phyloP scores from a whole-genome alignment of 2,888 invertebrate genomes.

The Mesorhabditis sp. region DNA sequence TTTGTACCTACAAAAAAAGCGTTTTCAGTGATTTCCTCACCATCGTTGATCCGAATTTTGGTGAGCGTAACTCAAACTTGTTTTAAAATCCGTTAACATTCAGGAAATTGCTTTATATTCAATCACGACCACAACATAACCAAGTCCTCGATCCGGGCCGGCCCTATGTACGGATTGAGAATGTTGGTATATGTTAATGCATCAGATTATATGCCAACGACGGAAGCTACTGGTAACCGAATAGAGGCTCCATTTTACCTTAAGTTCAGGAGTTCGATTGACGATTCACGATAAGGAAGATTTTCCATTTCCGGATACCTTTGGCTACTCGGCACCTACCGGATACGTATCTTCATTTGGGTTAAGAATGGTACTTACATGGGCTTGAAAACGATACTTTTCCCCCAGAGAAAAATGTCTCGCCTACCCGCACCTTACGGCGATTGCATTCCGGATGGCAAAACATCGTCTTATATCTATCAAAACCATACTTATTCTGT shows the following conservation, averaged over 20 bases:
- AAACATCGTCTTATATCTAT: constrained; percentile 51
- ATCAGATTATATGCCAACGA: constrained; percentile 54
- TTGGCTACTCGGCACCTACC: constrained; percentile 52
- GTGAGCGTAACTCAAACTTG: constrained; percentile 25
- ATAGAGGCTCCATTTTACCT: constrained; percentile 31
- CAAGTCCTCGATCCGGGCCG: constrained; percentile 48
- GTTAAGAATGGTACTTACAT: constrained; percentile 32
- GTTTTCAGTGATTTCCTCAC: constrained; percentile 46
- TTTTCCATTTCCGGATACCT: constrained; percentile 54
- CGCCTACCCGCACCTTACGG: constrained; percentile 53
- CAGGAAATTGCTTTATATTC: constrained; percentile 19
- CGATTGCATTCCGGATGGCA: constrained; percentile 50
- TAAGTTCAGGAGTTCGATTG: constrained; percentile 42
- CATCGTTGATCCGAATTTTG: constrained; percentile 50
- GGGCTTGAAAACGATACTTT: neutral
- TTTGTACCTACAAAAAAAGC: neutral
- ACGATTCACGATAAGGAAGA: constrained; percentile 56
- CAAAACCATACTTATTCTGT: constrained; percentile 49
- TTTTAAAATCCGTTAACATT: constrained; percentile 26
- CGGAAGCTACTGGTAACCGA: constrained; percentile 41
- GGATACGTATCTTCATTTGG: constrained; percentile 54
- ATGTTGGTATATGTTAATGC: constrained; percentile 53
- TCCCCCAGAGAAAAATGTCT: constrained; percentile 38
- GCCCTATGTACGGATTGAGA: constrained; percentile 55
- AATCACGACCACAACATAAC: constrained; percentile 45